Base-by-base conservation (phyloP, 1,140 invertebrate genomes). In the Lasioglossum albipes region DNA sequence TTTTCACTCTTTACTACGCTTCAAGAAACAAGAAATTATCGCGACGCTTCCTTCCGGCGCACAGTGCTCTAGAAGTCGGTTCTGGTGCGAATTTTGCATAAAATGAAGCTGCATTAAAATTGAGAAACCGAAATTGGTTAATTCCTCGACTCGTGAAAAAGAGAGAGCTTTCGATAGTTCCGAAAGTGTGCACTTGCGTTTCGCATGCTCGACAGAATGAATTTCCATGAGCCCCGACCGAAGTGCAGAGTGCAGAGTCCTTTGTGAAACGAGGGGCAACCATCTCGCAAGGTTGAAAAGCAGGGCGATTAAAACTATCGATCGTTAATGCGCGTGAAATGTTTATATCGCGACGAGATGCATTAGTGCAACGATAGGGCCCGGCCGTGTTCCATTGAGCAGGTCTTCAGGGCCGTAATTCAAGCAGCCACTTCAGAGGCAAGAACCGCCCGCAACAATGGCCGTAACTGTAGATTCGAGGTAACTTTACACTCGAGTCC, bases 391-490 rank as follows among this genome's bases (percentile, higher is more conserved):
- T 75, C 71, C 54, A 54, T 62, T 52, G 71, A 79, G 66, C 18
- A 31, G 36, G 67, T 64, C 70, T 73, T 70, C 75, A 16, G 57
- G 75, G 49, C 70, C 65, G 87, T 88, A 88, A 88, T 83, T 88
- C 82, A 86, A 86, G 87, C 73, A 86, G 78, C 78, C 82, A 86
- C 84, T 87, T 81, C 64, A 68, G 79, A 81, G 71, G 68, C 81
- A 82, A 82, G 68, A 79, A 86, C 71, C 75, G 61, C 9, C 74
- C 57, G 61, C 71, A 77, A 86, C 87, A 88, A 88, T 81, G 84
- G 41, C 61, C 61, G 80, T 87, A 88, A 87, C 84, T 81, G 83
- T 89, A 88, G 87, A 88, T 84, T 80, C 86, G 85, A 70, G 85
- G 83, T 88, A 87, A 89, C 84, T 89, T 84, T 87, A 87, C 79